Conservation (phyloP, 2,113 vertebrate species). For the Calidris pugnax region DNA sequence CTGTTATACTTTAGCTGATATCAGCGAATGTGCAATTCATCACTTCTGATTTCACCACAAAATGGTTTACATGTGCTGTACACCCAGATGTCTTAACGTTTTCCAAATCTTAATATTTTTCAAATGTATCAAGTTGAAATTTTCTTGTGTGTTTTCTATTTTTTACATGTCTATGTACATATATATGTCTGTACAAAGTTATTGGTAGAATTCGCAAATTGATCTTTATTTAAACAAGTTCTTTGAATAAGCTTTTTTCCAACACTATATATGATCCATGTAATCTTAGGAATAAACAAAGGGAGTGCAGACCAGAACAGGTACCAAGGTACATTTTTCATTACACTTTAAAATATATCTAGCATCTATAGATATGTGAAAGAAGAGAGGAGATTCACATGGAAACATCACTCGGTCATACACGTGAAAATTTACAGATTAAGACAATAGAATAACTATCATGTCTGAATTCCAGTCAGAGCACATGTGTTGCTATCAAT, state of each 20-base stretch:
- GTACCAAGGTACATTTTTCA: conserved; percentile 13
- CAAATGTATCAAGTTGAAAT: conserved; percentile 39
- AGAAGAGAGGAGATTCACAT: not conserved
- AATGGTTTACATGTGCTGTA: conserved; percentile 51
- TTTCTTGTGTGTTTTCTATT: conserved; percentile 56
- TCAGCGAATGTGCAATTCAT: conserved; percentile 61
- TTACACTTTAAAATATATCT: not conserved
- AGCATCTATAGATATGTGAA: not conserved
- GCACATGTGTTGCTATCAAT: not conserved
- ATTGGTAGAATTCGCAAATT: not conserved
- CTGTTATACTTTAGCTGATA: conserved; percentile 10
- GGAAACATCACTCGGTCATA: not conserved
- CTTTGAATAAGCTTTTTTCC: conserved; percentile 52
- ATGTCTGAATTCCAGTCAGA: not conserved
- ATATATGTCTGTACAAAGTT: conserved; percentile 65
- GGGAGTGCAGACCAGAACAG: not conserved
- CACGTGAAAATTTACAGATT: not conserved
- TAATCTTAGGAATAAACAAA: not conserved
- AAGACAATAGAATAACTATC: not conserved
- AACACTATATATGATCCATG: not conserved
- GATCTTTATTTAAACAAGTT: conserved; percentile 61
- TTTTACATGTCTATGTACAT: conserved; percentile 27
- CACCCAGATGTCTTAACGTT: conserved; percentile 50
- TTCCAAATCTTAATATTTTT: conserved; percentile 24
- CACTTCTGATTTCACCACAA: conserved; percentile 54